Evolutionary conservation across 2,797 vertebrate species (phyloP).

Genomic region (Centropyge bicolor): DNA sequence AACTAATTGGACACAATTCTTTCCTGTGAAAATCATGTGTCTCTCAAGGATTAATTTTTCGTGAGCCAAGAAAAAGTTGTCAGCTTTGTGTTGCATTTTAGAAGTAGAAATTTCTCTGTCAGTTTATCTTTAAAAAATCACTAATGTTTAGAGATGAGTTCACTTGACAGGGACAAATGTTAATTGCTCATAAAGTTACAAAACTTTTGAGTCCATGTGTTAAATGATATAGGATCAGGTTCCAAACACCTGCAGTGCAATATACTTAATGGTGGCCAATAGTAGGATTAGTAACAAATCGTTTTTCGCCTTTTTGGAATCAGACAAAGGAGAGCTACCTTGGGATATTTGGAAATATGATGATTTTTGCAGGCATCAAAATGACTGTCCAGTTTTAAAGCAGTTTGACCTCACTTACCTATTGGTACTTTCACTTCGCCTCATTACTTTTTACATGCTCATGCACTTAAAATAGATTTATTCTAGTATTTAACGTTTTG

Average conservation of each 20-base stretch:
- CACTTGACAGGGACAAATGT: neutral
- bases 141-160: neutral
- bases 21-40: neutral
- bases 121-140: neutral
- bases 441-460: neutral
- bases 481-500: neutral
- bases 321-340: neutral
- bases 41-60: neutral
- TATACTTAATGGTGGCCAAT: neutral
- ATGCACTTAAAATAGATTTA: neutral
- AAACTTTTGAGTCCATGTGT: neutral
- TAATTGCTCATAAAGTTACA: neutral
- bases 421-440: neutral
- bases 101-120: neutral
- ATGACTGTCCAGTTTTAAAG: neutral
- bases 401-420: neutral
- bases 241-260: neutral
- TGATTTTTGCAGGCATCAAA: neutral
- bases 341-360: neutral
- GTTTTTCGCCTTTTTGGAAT: neutral
- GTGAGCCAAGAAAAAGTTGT: neutral
- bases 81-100: neutral
- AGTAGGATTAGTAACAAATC: neutral
- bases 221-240: neutral
- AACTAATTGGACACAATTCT: neutral